Percentiles rank a stretch among this genome's conserved stretches.
Conservation (phyloP, 2,113 vertebrate species). For the Myrmophylax atrothorax region DNA sequence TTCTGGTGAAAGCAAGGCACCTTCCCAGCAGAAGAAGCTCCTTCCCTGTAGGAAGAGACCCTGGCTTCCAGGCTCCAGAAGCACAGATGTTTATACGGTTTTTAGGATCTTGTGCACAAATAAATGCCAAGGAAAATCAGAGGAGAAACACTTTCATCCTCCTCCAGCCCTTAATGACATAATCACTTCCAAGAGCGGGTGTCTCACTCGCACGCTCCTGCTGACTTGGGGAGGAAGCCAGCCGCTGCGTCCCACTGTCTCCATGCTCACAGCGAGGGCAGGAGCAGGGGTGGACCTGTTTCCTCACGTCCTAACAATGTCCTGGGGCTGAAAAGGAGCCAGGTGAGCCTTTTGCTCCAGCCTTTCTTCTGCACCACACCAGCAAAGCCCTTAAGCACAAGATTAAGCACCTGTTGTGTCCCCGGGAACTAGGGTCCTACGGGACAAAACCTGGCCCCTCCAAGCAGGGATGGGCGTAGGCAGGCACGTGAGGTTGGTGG, state of each 20-base stretch:
- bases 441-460: neutral
- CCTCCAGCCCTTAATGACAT: conserved; percentile 14
- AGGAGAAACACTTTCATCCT: neutral
- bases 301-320: neutral
- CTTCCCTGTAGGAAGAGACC: neutral
- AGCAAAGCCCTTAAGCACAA: neutral
- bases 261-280: rapidly evolving
- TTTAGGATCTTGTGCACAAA: neutral
- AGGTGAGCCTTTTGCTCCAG: neutral
- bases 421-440: rapidly evolving
- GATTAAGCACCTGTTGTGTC: neutral
- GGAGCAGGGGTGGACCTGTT: neutral
- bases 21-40: neutral
- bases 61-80: neutral
- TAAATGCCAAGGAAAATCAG: conserved; percentile 2
- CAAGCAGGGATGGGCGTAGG: neutral
- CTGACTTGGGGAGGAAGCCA: neutral
- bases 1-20: rapidly evolving
- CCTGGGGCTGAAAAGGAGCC: neutral
- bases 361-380: neutral
- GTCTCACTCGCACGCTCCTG: neutral
- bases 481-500: rapidly evolving
- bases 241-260: neutral
- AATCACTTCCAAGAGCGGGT: neutral
- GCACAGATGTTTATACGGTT: neutral